Percentiles rank a stretch among this genome's conserved stretches.
Evolutionary conservation across 2,797 vertebrate genomes (phyloP).

Genomic region (Buphagus erythrorhynchus): DNA sequence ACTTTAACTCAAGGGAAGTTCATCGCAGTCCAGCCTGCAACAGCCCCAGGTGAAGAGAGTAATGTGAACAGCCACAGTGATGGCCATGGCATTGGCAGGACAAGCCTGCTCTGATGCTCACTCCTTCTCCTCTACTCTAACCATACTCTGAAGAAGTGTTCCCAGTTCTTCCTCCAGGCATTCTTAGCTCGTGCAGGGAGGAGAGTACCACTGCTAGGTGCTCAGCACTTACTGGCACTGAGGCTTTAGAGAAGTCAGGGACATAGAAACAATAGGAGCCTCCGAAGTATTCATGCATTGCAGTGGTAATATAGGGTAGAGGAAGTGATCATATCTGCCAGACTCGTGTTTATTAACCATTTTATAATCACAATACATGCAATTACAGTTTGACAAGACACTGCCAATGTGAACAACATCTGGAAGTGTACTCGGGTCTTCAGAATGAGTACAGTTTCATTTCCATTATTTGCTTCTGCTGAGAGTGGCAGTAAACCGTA

Average conservation of each 20-base stretch:
- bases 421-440: neutral
- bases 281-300: neutral
- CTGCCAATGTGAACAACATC: constrained; percentile 12
- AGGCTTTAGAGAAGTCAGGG: neutral
- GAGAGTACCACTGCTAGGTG: neutral
- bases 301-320: neutral
- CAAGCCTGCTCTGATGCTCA: neutral
- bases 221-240: neutral
- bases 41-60: neutral
- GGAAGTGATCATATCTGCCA: neutral
- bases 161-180: neutral
- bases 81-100: rapidly evolving
- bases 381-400: constrained; percentile 20
- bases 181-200: neutral
- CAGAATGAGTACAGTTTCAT: constrained; percentile 39
- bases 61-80: neutral
- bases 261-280: neutral
- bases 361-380: constrained; percentile 20
- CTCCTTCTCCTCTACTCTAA: neutral
- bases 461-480: constrained; percentile 49
- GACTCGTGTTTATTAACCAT: constrained; percentile 13
- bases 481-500: constrained; percentile 57
- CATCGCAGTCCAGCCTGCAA: neutral
- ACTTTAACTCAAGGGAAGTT: neutral
- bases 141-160: neutral